A percentile compares a stretch with the other conserved stretches of the same genome.
Evolutionary conservation across 2,797 vertebrate genomes (phyloP).

Genomic region (Phaenicophaeus curvirostris): DNA sequence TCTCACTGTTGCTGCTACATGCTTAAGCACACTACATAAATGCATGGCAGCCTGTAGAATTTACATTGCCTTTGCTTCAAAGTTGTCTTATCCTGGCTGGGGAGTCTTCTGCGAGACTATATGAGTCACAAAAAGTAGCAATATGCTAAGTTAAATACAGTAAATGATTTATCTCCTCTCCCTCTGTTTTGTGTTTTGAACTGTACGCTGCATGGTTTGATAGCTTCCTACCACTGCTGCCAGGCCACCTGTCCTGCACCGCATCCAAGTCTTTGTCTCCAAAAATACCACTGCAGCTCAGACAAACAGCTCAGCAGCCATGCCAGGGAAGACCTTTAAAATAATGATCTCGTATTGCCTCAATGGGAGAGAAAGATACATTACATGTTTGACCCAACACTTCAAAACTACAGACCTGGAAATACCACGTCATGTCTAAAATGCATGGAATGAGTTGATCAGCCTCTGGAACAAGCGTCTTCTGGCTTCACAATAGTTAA

Average conservation of each 20-base stretch:
- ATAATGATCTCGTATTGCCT: neutral
- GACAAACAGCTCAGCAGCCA: slow-evolving; percentile 56
- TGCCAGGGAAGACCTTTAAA: slow-evolving; percentile 64
- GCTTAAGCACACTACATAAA: neutral
- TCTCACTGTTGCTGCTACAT: neutral
- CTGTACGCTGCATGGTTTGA: slow-evolving; percentile 48
- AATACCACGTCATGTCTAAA: neutral
- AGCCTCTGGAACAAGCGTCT: neutral
- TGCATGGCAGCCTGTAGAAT: neutral
- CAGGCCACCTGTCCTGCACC: slow-evolving; percentile 68
- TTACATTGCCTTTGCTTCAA: neutral
- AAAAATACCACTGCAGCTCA: slow-evolving; percentile 69
- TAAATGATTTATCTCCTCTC: slow-evolving; percentile 69
- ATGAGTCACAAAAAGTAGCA: slow-evolving; percentile 65
- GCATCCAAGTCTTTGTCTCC: slow-evolving; percentile 60
- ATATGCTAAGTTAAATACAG: slow-evolving; percentile 69
- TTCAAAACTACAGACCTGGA: neutral
- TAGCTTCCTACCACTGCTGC: slow-evolving; percentile 65
- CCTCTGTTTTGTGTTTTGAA: slow-evolving; percentile 63
- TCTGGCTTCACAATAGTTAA: neutral
- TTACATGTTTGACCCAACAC: neutral
- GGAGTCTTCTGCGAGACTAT: slow-evolving; percentile 37
- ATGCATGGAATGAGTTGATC: neutral
- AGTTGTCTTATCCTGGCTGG: slow-evolving; percentile 13
- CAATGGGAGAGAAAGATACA: slow-evolving; percentile 28